Evolutionary conservation across 2,797 vertebrate genomes (phyloP), one percentile per base, ranked within the genome.

Genomic region (Gallinago nigripennis): DNA sequence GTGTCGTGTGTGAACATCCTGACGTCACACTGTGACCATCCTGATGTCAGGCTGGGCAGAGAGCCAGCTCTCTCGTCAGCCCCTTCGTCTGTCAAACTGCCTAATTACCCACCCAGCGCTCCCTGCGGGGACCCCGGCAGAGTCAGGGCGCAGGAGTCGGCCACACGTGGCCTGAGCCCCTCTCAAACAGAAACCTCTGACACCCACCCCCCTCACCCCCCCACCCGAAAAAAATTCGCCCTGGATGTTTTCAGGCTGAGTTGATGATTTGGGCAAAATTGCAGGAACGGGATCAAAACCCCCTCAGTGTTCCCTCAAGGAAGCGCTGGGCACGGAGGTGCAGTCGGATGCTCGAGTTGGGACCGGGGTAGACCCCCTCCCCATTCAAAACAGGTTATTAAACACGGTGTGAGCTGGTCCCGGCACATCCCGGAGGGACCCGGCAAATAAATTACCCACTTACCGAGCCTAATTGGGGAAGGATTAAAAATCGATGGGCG

Each of bases 401-500:
- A 83, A 92, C 72, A 33, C 5, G 4, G 41, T 0, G 5, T 37
- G 17, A 83, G 70, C 89, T 66, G 82, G 45, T 90, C 81, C 53
- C 11, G 11, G 81, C 65, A 10, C 0, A 0, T 94, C 91, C 95
- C 66, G 8, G 65, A 71, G 94, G 92, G 86, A 94, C 51, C 51
- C 0, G 1, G 88, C 80, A 68, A 90, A 94, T 95, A 97, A 96
- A 96, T 96, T 90, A 86, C 91, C 90, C 94, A 77, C 94, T 95
- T 93, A 88, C 72, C 0, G 1, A 78, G 66, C 1, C 2, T 96
- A 94, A 95, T 82, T 89, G 95, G 85, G 58, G 86, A 94, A 81
- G 84, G 95, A 95, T 95, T 96, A 90, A 96, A 96, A 96, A 96
- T 92, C 69, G 1, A 95, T 95, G 94, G 85, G 70, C 1, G 9